These are phyloP conservation scores for Drosophila mayaguana DNA, from an alignment of 2,888 invertebrate species.

Conservation along the genomic window DNA sequence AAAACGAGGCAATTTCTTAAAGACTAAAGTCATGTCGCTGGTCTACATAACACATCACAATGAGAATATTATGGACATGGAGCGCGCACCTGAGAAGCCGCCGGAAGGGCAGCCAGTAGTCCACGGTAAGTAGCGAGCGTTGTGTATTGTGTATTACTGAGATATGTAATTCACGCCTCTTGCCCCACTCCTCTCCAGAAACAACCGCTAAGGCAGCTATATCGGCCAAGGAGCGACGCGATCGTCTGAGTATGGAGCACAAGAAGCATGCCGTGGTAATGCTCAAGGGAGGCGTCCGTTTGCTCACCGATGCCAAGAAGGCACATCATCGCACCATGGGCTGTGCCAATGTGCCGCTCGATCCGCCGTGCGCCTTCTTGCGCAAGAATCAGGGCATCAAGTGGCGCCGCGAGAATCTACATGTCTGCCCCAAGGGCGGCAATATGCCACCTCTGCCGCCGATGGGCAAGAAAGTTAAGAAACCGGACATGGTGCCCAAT, in stretches of 20 bases:
- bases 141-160: no score
- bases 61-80: slow-evolving; percentile 88
- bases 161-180: background rate
- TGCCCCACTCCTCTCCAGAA: background rate
- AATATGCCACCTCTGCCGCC: slow-evolving; percentile 85
- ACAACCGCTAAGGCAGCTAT: slow-evolving; percentile 26
- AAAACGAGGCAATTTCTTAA: background rate
- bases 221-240: slow-evolving; percentile 41
- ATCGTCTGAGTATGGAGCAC: slow-evolving; percentile 53
- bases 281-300: slow-evolving; percentile 81
- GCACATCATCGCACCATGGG: slow-evolving; percentile 89
- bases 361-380: slow-evolving; percentile 87
- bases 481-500: slow-evolving; percentile 46
- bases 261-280: slow-evolving; percentile 83
- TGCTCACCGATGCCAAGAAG: slow-evolving; percentile 85
- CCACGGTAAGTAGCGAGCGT: slow-evolving; percentile 13
- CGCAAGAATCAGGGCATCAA: slow-evolving; percentile 88
- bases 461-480: slow-evolving; percentile 29
- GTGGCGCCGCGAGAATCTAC: slow-evolving; percentile 78
- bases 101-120: background rate
- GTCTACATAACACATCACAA: slow-evolving; percentile 88
- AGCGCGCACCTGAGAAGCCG: slow-evolving; percentile 45
- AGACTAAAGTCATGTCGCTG: slow-evolving; percentile 86
- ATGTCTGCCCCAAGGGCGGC: slow-evolving; percentile 81
- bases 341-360: slow-evolving; percentile 87